A percentile compares a stretch with the other conserved stretches of the same genome.
Evolutionary conservation across 2,113 vertebrate genomes (phyloP).

Genomic region (Prochilodus magdalenae): DNA sequence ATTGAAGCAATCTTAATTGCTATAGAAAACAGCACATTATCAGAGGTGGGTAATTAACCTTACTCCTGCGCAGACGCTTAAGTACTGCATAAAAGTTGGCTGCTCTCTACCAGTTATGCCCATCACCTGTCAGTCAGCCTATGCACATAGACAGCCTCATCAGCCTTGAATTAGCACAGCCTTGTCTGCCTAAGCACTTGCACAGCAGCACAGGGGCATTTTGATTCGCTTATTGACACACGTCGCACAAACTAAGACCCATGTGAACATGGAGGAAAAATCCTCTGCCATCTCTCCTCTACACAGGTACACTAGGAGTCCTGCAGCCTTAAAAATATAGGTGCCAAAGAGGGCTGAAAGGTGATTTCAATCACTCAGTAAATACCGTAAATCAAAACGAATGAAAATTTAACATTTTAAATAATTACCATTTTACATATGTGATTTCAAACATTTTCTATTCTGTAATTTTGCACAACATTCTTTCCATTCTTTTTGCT

Average conservation of each 20-base stretch:
- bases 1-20: slow-evolving; percentile 61
- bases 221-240: slow-evolving; percentile 2
- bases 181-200: slow-evolving; percentile 52
- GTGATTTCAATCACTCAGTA: too few species aligned
- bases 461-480: too few species aligned
- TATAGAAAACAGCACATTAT: slow-evolving; percentile 55
- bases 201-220: background rate
- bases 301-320: background rate
- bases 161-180: slow-evolving; percentile 44
- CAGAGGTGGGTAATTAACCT: slow-evolving; percentile 55
- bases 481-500: too few species aligned
- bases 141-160: slow-evolving; percentile 31
- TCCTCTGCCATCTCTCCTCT: background rate
- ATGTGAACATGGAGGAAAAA: background rate
- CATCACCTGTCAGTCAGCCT: slow-evolving; percentile 56
- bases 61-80: slow-evolving; percentile 20
- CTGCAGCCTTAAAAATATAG: too few species aligned
- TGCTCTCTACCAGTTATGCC: slow-evolving; percentile 43
- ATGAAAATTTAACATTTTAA: too few species aligned
- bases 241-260: background rate
- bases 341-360: too few species aligned
- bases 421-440: too few species aligned
- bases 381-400: too few species aligned
- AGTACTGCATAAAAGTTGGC: slow-evolving; percentile 40
- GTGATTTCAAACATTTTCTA: too few species aligned